phyloP scores from a whole-genome alignment of 1,140 invertebrate genomes.

The Trissolcus basalis region DNA sequence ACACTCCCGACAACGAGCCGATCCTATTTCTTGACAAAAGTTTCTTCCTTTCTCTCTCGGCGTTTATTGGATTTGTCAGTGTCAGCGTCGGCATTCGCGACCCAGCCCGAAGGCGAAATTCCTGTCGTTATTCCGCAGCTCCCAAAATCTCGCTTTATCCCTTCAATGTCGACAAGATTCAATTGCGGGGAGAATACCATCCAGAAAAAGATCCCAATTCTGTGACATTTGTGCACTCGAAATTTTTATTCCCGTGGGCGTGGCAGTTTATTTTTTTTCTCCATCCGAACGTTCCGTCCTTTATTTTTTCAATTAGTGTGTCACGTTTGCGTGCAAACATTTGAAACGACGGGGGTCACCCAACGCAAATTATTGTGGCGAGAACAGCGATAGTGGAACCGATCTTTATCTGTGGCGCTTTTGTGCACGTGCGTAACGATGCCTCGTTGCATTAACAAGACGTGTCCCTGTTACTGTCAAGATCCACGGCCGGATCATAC shows the following conservation, averaged over 20 bases:
- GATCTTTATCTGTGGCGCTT: conserved; percentile 19
- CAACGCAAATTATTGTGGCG: no score
- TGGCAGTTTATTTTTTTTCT: no score
- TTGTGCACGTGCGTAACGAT: conserved; percentile 24
- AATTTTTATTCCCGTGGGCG: no score
- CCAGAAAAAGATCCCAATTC: no score
- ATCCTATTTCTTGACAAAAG: neutral
- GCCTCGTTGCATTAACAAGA: conserved; percentile 26
- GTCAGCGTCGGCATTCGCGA: no score
- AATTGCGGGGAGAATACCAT: no score
- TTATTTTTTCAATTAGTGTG: no score
- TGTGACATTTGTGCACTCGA: no score
- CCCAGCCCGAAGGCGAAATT: conserved; percentile 6
- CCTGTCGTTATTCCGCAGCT: neutral
- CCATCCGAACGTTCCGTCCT: no score
- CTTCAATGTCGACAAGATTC: neutral
- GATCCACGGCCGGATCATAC: neutral
- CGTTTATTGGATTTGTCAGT: no score
- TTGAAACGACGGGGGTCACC: neutral
- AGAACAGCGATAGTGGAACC: conserved; percentile 17
- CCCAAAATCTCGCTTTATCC: no score
- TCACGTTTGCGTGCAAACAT: conserved; percentile 1
- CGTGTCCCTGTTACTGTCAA: conserved; percentile 19
- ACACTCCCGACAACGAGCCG: conserved; percentile 6
- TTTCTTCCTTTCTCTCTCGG: no score